Evolutionary conservation across 1,140 invertebrate species (phyloP).

Genomic region (Elysia chlorotica): DNA sequence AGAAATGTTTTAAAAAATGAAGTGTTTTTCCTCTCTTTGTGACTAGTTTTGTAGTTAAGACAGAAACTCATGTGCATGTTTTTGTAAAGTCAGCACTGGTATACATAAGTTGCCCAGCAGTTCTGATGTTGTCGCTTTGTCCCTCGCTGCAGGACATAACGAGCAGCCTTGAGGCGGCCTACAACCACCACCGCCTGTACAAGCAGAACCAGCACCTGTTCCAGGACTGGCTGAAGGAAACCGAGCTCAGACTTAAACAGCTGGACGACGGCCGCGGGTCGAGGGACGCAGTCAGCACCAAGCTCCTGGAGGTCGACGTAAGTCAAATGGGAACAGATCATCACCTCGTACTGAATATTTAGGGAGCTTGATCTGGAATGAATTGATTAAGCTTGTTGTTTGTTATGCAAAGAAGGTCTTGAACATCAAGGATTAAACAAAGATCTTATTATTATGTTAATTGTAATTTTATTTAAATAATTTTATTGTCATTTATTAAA

Average conservation of each 20-base stretch:
- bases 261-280: constrained; percentile 47
- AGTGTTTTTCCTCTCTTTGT: too few species aligned
- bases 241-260: constrained; percentile 39
- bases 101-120: too few species aligned
- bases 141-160: constrained; percentile 81
- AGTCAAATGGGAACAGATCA: too few species aligned
- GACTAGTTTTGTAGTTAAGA: too few species aligned
- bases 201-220: constrained; percentile 45
- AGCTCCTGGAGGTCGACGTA: constrained; percentile 47
- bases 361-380: too few species aligned
- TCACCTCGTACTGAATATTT: too few species aligned
- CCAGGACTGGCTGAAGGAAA: constrained; percentile 47
- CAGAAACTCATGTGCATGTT: too few species aligned
- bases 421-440: not conserved
- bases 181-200: constrained; percentile 82
- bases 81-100: too few species aligned
- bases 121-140: not conserved
- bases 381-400: not conserved
- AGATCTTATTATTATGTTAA: not conserved
- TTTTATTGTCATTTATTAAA: too few species aligned
- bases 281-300: constrained; percentile 46
- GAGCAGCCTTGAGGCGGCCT: constrained; percentile 89
- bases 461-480: not conserved
- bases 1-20: too few species aligned
- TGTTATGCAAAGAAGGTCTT: not conserved